Percentiles rank a stretch among this genome's conserved stretches.
These are phyloP conservation scores for Paramisgurnus dabryanus DNA, from an alignment of 2,113 vertebrate genomes.

Conservation along the genomic window DNA sequence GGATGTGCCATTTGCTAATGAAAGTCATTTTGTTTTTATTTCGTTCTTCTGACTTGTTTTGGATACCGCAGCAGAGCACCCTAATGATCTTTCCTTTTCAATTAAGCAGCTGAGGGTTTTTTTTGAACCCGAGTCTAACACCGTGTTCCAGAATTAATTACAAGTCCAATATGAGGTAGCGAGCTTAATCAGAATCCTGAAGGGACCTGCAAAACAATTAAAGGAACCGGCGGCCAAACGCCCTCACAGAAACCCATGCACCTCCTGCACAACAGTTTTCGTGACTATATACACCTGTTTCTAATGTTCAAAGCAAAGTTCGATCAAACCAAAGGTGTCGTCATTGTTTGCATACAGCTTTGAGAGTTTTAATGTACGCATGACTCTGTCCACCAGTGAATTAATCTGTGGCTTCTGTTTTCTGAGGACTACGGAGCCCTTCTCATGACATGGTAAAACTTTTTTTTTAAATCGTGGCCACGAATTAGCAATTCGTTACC, in stretches of 20 bases:
- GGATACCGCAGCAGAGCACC: slow-evolving; percentile 12
- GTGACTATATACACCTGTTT: background rate
- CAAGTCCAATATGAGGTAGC: slow-evolving; percentile 32
- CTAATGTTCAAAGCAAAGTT: too few relatives aligned
- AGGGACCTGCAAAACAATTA: background rate
- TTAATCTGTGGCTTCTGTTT: background rate
- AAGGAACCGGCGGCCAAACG: background rate
- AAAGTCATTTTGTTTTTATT: slow-evolving; percentile 47
- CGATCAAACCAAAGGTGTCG: too few relatives aligned
- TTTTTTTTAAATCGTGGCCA: too few relatives aligned
- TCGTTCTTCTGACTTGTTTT: slow-evolving; percentile 36
- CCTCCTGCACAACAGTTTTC: background rate
- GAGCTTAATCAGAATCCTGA: slow-evolving; percentile 26
- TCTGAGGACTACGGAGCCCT: too few relatives aligned
- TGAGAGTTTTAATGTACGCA: background rate
- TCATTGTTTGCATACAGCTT: background rate
- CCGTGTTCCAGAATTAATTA: slow-evolving; percentile 52
- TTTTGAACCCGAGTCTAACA: slow-evolving; percentile 26
- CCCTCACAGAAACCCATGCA: background rate
- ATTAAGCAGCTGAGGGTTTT: slow-evolving; percentile 39
- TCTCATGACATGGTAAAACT: too few relatives aligned
- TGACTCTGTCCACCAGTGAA: background rate
- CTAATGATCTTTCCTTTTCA: slow-evolving; percentile 54
- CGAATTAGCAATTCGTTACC: too few relatives aligned
- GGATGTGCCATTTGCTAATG: slow-evolving; percentile 43